Percentiles rank a stretch among this genome's conserved stretches.
phyloP scores from a whole-genome alignment of 2,888 invertebrate genomes.

The Acanthoscelides obtectus region DNA sequence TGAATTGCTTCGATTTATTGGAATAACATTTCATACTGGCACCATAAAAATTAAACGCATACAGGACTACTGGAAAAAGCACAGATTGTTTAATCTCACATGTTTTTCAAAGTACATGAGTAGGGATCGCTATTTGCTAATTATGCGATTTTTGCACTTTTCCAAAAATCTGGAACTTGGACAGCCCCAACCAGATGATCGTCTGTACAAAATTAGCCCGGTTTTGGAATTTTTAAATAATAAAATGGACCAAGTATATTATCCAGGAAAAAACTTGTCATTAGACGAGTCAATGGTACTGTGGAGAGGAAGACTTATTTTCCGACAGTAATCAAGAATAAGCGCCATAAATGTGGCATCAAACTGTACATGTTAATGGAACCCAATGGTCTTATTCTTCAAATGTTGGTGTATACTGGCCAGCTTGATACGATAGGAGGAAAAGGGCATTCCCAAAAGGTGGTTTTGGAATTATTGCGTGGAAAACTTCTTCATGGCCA shows the following conservation, averaged over 20 bases:
- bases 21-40: constrained; percentile 4
- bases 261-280: constrained; percentile 3
- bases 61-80: constrained; percentile 6
- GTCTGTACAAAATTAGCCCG: background rate
- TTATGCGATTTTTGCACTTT: background rate
- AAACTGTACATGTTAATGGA: no score
- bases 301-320: constrained; percentile 6
- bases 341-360: constrained; percentile 17
- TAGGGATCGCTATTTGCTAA: background rate
- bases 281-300: constrained; percentile 5
- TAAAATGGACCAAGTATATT: constrained; percentile 5
- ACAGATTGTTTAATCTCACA: background rate
- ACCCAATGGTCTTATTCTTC: constrained; percentile 2
- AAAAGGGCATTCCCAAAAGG: constrained; percentile 14
- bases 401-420: constrained; percentile 7
- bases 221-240: constrained; percentile 7
- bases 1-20: constrained; percentile 5
- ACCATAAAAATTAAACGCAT: background rate
- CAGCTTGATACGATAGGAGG: constrained; percentile 5
- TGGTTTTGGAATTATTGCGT: constrained; percentile 16
- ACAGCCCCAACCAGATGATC: background rate
- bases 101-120: background rate
- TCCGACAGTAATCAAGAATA: constrained; percentile 12
- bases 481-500: constrained; percentile 15
- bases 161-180: background rate